A percentile compares a stretch with the other conserved stretches of the same genome.
These are phyloP conservation scores for Drosophila affinis DNA, from an alignment of 2,888 invertebrate genomes.

Conservation along the genomic window DNA sequence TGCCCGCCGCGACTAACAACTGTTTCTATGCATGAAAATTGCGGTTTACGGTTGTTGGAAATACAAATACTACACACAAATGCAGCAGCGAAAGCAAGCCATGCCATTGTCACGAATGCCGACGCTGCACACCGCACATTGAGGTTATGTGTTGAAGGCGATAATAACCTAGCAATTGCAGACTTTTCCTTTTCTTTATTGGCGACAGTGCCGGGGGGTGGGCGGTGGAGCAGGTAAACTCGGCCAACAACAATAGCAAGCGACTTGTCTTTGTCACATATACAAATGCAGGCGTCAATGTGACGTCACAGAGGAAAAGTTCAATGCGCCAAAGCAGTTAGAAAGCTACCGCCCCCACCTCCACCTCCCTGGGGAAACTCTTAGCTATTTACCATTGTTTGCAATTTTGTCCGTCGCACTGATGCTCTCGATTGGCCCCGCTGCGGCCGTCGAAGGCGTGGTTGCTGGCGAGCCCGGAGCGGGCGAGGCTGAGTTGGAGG, in stretches of 20 bases:
- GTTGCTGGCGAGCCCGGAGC: constrained; percentile 65
- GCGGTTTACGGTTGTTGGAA: constrained; percentile 7
- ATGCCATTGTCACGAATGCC: constrained; percentile 31
- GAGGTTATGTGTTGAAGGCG: constrained; percentile 35
- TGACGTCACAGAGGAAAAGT: constrained; percentile 70
- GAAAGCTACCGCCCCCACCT: constrained; percentile 3
- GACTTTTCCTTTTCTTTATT: constrained; percentile 15
- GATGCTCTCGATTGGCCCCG: constrained; percentile 73
- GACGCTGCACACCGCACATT: constrained; percentile 22
- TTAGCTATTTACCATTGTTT: constrained; percentile 80
- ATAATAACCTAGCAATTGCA: constrained; percentile 40
- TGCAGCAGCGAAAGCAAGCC: constrained; percentile 14
- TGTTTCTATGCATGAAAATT: constrained; percentile 24
- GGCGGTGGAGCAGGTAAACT: constrained; percentile 25
- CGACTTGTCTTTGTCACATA: constrained; percentile 49
- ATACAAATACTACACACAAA: constrained; percentile 9
- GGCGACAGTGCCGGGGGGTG: not conserved
- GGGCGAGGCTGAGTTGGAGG: constrained; percentile 67
- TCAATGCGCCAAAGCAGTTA: constrained; percentile 52
- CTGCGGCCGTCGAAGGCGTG: constrained; percentile 59
- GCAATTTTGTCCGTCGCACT: constrained; percentile 78
- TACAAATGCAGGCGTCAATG: constrained; percentile 12
- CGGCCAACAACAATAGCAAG: constrained; percentile 36
- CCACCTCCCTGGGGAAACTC: not conserved
- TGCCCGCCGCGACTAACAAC: constrained; percentile 1